phyloP scores from a whole-genome alignment of 2,113 vertebrate genomes.

The Neomonachus schauinslandi region DNA sequence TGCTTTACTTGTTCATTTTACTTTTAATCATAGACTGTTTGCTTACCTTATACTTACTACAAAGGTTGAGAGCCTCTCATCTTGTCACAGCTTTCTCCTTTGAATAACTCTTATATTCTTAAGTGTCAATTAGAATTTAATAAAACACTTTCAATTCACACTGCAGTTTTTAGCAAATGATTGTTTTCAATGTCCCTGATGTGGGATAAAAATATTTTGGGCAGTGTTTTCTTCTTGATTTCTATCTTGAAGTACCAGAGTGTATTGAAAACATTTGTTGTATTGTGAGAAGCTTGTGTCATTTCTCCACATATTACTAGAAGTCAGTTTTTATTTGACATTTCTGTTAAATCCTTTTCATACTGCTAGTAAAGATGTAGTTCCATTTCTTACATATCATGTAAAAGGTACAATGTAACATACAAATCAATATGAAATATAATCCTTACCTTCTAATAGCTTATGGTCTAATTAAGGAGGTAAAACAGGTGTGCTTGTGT shows the following conservation, averaged over 20 bases:
- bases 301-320: not conserved
- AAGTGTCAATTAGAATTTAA: slow-evolving; percentile 59
- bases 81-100: slow-evolving; percentile 27
- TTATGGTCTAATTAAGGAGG: not conserved
- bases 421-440: not conserved
- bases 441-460: not conserved
- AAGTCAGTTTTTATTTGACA: slow-evolving; percentile 24
- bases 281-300: not conserved
- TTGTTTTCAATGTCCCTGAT: not conserved
- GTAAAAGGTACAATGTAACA: not conserved
- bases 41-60: slow-evolving; percentile 36
- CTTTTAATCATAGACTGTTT: slow-evolving; percentile 65
- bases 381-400: slow-evolving; percentile 9
- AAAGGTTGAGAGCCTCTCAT: slow-evolving; percentile 32
- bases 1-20: not conserved
- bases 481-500: not conserved
- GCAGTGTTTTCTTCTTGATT: slow-evolving; percentile 1
- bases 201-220: not conserved
- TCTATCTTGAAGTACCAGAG: not conserved
- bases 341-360: slow-evolving; percentile 42
- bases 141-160: not conserved
- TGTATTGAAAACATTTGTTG: slow-evolving; percentile 36
- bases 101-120: slow-evolving; percentile 41
- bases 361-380: not conserved
- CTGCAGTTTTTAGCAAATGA: not conserved